Base-by-base conservation (phyloP, 1,140 invertebrate species). In the Macrotrachela quadricornifera region DNA sequence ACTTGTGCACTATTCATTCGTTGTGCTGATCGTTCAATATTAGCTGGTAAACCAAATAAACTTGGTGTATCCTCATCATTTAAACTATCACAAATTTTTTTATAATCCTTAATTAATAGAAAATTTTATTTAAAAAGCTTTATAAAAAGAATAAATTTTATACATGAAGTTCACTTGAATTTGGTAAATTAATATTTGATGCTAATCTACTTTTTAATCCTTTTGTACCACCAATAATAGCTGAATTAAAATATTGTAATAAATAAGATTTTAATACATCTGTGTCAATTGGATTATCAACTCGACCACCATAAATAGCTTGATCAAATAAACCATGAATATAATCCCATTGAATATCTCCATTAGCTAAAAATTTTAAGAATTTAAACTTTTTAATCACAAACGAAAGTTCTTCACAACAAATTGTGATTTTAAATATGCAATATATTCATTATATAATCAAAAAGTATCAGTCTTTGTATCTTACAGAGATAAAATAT, bases 271-370 rank as follows among this genome's bases (percentile, higher is more conserved):
- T 67, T 18, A 92, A 63, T 2, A 85, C 79, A 45, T 75, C 68
- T 49, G 77, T 64, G 69, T 92, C 87, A 63, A 80, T 79, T 10
- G 71, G 63, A 59, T 85, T 84, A 63, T 88, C 84, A 9, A 92
- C 74, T 44, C 84, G 69, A 1, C 86, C 86, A 1, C 86, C 86
- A 62, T 88, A 92, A 52, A 90, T 79, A 0, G 83, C 80, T 50
- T 79, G 76, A 59, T 82, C 79, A 62, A 80, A 77, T 6, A 92
- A 66, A 10, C 85, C 84, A 59, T 79, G 79, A 41, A 90, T 71
- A 56, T 78, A 78, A 47, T 78, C 72, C 84, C 85, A 91, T 57
- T 80, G 72, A 4, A 77, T 53, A 41, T 55, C 56, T 30, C 49
- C 49, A 18, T 60, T 39, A 37, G 30, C 47, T 49, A 30, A 3